phyloP scores from a whole-genome alignment of 30 jellyfish, hydroid and myxozoan genomes.

The Turritopsis rubra region DNA sequence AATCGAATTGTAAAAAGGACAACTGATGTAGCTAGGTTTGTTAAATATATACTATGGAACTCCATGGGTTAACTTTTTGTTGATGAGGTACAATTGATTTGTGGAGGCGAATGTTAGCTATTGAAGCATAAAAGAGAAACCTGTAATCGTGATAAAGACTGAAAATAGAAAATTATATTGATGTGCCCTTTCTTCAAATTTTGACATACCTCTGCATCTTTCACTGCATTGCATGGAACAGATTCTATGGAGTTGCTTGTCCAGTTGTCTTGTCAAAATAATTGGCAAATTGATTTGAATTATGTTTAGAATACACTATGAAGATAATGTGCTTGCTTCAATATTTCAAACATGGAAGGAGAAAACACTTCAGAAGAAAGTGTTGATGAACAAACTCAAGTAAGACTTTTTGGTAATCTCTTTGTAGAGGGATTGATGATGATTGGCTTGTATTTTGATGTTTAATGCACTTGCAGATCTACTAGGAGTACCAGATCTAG shows the following conservation, averaged over 20 bases:
- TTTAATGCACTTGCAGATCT: too few relatives aligned
- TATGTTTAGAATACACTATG: not conserved
- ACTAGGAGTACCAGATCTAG: too few relatives aligned
- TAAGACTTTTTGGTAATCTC: not conserved
- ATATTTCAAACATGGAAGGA: not conserved
- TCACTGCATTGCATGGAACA: too few relatives aligned
- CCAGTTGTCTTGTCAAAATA: not conserved
- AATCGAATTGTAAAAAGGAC: not conserved
- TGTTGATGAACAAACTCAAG: not conserved
- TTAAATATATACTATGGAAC: not conserved
- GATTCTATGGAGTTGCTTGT: too few relatives aligned
- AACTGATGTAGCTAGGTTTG: not conserved
- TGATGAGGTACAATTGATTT: not conserved
- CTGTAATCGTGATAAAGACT: too few relatives aligned
- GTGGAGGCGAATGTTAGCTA: too few relatives aligned
- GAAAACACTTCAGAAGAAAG: not conserved
- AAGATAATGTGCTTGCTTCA: not conserved
- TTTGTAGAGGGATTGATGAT: too few relatives aligned
- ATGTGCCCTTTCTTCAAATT: too few relatives aligned
- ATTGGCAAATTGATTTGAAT: not conserved
- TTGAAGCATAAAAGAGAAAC: too few relatives aligned
- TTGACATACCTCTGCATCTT: too few relatives aligned
- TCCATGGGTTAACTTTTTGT: not conserved
- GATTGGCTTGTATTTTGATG: too few relatives aligned
- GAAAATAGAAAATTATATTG: too few relatives aligned